phyloP scores from a whole-genome alignment of 2,113 vertebrate species.

The Sporophila hypoxantha region DNA sequence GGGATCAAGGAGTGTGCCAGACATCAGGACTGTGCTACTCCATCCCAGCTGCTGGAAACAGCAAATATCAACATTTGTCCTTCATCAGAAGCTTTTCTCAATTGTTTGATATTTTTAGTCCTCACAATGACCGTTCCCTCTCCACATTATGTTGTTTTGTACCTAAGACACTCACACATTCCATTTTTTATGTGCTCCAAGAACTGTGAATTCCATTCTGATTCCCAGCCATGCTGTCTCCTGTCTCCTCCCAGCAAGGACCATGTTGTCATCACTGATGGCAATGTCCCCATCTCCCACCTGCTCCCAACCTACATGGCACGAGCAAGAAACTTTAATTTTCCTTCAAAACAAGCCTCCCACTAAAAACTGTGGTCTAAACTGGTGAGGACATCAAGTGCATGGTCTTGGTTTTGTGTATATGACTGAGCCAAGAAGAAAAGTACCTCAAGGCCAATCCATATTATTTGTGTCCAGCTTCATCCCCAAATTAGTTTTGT shows the following conservation, averaged over 20 bases:
- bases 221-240: fast-evolving
- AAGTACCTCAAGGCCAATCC: neutral
- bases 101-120: neutral
- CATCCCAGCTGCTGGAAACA: neutral
- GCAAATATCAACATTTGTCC: fast-evolving
- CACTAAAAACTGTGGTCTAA: neutral
- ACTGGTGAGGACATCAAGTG: neutral
- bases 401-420: neutral
- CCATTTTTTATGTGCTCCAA: neutral
- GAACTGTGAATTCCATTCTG: neutral
- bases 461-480: neutral
- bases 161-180: fast-evolving
- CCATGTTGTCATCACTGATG: neutral
- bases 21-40: neutral
- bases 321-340: neutral
- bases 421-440: neutral
- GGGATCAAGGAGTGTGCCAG: neutral
- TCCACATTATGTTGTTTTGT: neutral
- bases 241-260: neutral
- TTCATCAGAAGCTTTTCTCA: neutral
- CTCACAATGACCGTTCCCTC: neutral
- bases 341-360: neutral
- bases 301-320: neutral
- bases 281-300: neutral
- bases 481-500: neutral